Percentiles rank a stretch among this genome's conserved stretches.
phyloP scores from a whole-genome alignment of 2,888 invertebrate species.

The Theodoxus fluviatilis region DNA sequence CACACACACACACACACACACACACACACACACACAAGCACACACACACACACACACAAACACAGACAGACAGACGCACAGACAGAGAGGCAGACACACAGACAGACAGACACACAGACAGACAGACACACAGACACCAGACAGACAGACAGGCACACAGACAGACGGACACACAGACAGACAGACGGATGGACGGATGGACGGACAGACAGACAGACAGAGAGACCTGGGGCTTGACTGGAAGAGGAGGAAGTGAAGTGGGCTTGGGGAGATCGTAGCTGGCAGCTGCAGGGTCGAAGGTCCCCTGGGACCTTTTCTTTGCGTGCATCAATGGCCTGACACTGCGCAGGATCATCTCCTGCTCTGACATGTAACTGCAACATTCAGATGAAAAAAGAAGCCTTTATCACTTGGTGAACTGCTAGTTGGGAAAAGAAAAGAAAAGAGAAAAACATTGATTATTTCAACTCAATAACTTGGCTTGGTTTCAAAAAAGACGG shows the following conservation, averaged over 20 bases:
- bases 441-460: too few species aligned
- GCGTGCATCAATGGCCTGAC: conserved; percentile 52
- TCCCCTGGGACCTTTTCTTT: conserved; percentile 38
- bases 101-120: too few species aligned
- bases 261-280: conserved; percentile 54
- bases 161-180: not conserved
- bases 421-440: too few species aligned
- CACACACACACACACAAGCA: too few species aligned
- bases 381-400: conserved; percentile 14
- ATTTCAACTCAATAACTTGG: too few species aligned
- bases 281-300: conserved; percentile 57
- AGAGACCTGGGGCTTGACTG: conserved; percentile 60
- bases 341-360: conserved; percentile 54
- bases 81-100: too few species aligned
- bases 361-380: conserved; percentile 53
- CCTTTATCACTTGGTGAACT: not conserved
- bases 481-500: too few species aligned
- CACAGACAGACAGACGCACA: too few species aligned
- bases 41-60: too few species aligned
- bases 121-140: too few species aligned
- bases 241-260: conserved; percentile 55
- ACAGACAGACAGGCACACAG: not conserved
- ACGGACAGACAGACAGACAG: not conserved
- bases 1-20: too few species aligned
- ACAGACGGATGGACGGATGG: not conserved